Evolutionary conservation across 2,113 vertebrate genomes (phyloP).

Genomic region (Eubucco bourcierii): DNA sequence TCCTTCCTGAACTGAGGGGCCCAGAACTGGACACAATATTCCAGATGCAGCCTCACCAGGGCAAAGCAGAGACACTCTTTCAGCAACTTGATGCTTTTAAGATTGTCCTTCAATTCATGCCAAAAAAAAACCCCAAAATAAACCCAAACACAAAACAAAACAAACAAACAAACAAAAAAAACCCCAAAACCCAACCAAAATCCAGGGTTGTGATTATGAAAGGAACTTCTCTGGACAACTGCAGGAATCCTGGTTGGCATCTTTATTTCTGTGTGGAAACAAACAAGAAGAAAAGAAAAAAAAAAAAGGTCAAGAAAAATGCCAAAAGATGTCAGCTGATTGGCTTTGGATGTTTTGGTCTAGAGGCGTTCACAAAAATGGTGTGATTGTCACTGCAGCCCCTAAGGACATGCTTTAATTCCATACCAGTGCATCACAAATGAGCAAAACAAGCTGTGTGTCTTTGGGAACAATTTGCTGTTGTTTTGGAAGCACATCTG

Average conservation of each 20-base stretch:
- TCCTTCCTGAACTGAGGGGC: no score
- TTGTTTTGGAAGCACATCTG: slow-evolving; percentile 25
- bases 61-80: neutral
- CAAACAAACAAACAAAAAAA: neutral
- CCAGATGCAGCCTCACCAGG: no score
- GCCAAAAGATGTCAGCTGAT: neutral
- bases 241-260: slow-evolving; percentile 33
- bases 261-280: neutral
- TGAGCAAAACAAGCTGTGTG: neutral
- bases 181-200: no score
- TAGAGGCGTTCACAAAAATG: neutral
- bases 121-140: neutral
- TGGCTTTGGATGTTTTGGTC: neutral
- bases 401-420: slow-evolving; percentile 25
- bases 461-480: slow-evolving; percentile 4
- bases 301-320: neutral
- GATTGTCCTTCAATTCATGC: slow-evolving; percentile 39
- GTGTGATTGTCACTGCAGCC: slow-evolving; percentile 25
- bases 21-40: no score
- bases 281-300: neutral
- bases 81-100: slow-evolving; percentile 55
- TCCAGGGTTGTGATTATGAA: slow-evolving; percentile 8
- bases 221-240: neutral
- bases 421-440: neutral
- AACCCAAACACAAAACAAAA: no score